phyloP scores from a whole-genome alignment of 37 sponge, comb jelly and placozoan species.

The Ephydatia muelleri region DNA sequence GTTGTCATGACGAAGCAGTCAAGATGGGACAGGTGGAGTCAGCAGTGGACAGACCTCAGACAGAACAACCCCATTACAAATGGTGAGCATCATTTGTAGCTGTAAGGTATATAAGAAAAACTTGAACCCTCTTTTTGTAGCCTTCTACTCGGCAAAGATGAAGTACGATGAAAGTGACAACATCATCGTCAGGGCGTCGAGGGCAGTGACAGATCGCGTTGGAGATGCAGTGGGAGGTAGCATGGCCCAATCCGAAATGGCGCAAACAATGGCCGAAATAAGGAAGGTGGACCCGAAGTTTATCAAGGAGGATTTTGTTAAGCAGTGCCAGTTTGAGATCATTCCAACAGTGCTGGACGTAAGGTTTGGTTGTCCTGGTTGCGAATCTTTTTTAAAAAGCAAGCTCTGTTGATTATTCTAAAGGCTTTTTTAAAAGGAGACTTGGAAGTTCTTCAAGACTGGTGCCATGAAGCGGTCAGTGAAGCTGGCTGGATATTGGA shows the following conservation, averaged over 20 bases:
- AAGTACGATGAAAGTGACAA: constrained; percentile 95
- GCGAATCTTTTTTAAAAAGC: background rate
- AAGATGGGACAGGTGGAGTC: constrained; percentile 66
- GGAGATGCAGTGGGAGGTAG: constrained; percentile 65
- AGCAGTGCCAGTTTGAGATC: constrained; percentile 76
- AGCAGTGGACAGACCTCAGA: constrained; percentile 61
- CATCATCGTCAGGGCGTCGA: constrained; percentile 72
- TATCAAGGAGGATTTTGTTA: constrained; percentile 69
- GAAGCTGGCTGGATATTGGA: background rate
- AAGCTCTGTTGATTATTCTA: background rate
- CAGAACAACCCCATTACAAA: constrained; percentile 82
- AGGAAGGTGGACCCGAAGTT: constrained; percentile 82
- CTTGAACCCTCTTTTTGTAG: constrained; percentile 11
- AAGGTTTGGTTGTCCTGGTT: background rate
- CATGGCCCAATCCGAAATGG: constrained; percentile 78
- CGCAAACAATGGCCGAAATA: constrained; percentile 79
- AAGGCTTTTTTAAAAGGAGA: constrained; percentile 74
- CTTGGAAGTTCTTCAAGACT: constrained; percentile 66
- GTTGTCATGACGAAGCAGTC: constrained; percentile 69
- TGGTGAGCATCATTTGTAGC: constrained; percentile 36
- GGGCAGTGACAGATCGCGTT: constrained; percentile 81
- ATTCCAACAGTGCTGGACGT: constrained; percentile 90
- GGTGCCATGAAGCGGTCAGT: constrained; percentile 88
- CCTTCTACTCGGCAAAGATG: constrained; percentile 64
- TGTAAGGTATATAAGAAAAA: background rate